A percentile compares a stretch with the other conserved stretches of the same genome.
Conservation (phyloP, 2,113 vertebrate genomes). For the Sorex fumeus region DNA sequence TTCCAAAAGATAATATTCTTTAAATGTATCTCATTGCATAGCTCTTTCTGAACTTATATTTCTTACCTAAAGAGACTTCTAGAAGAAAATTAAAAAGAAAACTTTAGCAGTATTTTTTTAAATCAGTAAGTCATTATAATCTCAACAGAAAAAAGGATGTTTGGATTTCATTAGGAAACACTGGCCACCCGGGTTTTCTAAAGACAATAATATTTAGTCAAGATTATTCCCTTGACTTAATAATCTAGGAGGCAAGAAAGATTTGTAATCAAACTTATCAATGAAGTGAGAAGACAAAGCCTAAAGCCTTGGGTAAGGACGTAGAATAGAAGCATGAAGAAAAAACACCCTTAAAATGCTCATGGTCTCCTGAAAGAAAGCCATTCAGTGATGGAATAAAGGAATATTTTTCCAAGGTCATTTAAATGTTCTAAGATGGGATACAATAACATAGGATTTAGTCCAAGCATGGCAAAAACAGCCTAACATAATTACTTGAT, state of each 20-base stretch:
- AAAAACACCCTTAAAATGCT: not conserved
- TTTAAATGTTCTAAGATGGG: not conserved
- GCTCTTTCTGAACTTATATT: not conserved
- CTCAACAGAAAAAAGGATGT: not conserved
- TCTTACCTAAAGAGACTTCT: not conserved
- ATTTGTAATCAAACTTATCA: too few relatives aligned
- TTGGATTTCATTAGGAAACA: not conserved
- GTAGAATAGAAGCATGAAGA: not conserved
- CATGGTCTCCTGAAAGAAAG: not conserved
- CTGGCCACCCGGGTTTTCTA: too few relatives aligned
- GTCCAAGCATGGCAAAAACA: too few relatives aligned
- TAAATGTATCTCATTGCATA: not conserved
- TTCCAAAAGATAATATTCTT: not conserved
- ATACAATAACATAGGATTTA: not conserved
- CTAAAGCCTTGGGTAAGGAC: too few relatives aligned
- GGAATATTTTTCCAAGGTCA: not conserved
- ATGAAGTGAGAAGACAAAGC: not conserved
- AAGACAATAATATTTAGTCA: too few relatives aligned
- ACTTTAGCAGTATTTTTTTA: not conserved
- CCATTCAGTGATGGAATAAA: not conserved
- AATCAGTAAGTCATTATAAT: not conserved
- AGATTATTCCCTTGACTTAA: not conserved
- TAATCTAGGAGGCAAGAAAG: not conserved
- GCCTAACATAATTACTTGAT: too few relatives aligned
- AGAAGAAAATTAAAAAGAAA: slow-evolving; percentile 8